Conservation (phyloP, 2,797 vertebrate genomes). For the Sciurus vulgaris region DNA sequence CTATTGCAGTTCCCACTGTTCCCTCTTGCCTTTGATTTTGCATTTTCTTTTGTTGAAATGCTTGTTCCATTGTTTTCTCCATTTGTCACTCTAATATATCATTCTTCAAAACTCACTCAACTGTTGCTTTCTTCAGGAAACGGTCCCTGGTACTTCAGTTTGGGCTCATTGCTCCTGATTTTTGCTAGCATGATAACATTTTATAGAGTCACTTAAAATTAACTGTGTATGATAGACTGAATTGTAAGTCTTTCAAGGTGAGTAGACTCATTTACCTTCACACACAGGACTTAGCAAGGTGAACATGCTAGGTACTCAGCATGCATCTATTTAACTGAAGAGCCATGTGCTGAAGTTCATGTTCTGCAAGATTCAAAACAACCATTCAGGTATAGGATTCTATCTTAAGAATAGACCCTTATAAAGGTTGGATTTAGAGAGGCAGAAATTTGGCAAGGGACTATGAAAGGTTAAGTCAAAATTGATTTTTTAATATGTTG, state of each 20-base stretch:
- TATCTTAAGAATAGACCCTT: not conserved
- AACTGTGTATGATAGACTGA: not conserved
- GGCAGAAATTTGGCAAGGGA: not conserved
- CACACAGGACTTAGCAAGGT: not conserved
- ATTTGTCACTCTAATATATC: not conserved
- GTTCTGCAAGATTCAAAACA: not conserved
- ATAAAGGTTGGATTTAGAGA: not conserved
- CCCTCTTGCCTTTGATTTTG: not conserved
- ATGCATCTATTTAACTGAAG: not conserved
- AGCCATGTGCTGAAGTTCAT: not conserved
- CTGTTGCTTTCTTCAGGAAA: not conserved
- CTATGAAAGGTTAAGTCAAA: conserved; percentile 41
- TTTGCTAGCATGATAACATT: not conserved
- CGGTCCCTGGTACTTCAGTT: not conserved
- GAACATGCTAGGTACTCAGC: not conserved
- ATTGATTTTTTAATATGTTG: conserved; percentile 36
- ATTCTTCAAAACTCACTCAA: not conserved
- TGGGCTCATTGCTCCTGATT: not conserved
- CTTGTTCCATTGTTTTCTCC: not conserved
- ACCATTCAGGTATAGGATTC: not conserved
- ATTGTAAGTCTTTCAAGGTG: not conserved
- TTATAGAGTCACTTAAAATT: conserved; percentile 17
- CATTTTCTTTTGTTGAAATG: not conserved
- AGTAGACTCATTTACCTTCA: not conserved
- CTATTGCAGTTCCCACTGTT: not conserved